Base-by-base conservation (phyloP, 2,797 vertebrate genomes). In the Ibycter americanus region DNA sequence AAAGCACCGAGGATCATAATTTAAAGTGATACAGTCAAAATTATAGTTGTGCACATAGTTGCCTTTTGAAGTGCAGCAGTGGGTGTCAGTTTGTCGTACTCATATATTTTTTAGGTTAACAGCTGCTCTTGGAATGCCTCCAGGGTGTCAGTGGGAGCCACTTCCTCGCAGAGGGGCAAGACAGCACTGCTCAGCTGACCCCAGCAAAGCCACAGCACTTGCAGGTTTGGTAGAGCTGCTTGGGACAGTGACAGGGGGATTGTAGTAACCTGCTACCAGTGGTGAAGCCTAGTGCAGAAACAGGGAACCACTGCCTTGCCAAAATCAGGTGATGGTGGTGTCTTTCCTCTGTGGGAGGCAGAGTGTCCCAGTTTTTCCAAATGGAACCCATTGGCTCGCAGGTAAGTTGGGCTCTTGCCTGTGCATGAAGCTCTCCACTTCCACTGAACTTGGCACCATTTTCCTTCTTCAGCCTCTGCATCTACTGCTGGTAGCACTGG, bases 331-430 rank as follows among this genome's bases (percentile, higher is more conserved):
- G 22, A 9, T 55, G 18, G 23, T 47, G 29, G 4, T 5, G 9
- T 36, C 29, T 32, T 56, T 89, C 61, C 19, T 83, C 63, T 38
- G 42, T 46, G 67, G 32, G 32, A 80, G 36, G 29, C 51, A 49
- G 56, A 20, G n/a, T 26, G 34, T 70, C 55, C 63, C n/a, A 12
- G 27, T 25, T 78, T 86, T 81, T 66, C 71, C 49, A 72, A 15
- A 23, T 71, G 49, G 62, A 82, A 10, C 9, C 22, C 0, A 0
- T 3, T 90, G 68, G 49, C 44, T 89, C 0, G 0, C 46, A 44
- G 42, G 8, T 4, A 1, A 47, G 54, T 25, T 87, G 26, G 9
- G 44, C 31, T 77, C 23, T 58, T 95, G 55, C 49, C n/a, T 74
- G 21, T 4, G 2, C 54, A 6, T 44, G 38, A 91, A 93, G 59